Evolutionary conservation across 2,888 invertebrate genomes (phyloP), one percentile per base, ranked within the genome.

Genomic region (Habrosyne pyritoides): DNA sequence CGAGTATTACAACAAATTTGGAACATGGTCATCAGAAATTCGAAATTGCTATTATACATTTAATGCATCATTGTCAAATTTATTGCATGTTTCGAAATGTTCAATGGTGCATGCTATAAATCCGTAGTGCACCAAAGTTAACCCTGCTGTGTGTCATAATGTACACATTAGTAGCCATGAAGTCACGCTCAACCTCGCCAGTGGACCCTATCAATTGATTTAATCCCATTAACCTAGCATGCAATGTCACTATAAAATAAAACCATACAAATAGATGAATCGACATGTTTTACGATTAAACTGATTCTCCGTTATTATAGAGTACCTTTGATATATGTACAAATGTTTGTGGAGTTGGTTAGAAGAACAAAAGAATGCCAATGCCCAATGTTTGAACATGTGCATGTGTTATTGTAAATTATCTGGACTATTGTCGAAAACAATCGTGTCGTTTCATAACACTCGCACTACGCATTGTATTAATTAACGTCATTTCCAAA

Each of bases 371-470:
- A 0, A 7, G 10, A 14, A 36, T 5, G 14, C 5, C 3, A 12
- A 7, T 18, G 14, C 18, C 42, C 42, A 42, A 42, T 42, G 42
- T 18, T 42, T 42, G 18, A 42, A 18, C 18, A 42, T 7, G 18
- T n/a, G 49, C 21, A 28, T 30, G 14, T 26, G 47, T 53, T 46
- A 24, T 22, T 46, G 47, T 42, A 42, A 42, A 7, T 47, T 24
- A 33, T 36, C 26, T 21, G n/a, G 7, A 52, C 22, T 21, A 46
- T 42, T 42, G 8, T 42, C 18, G 8, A 42, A 42, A 42, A 0
- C 14, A 42, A 12, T 42, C 18, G 18, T 18, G n/a, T 42, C 8
- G 42, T 42, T 42, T 42, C 8, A 36, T 7, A 36, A 42, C n/a
- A n/a, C n/a, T n/a, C n/a, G n/a, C n/a, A n/a, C 24, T 24, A 24